Base-by-base conservation (phyloP, 2,797 vertebrate species). In the Hoplostethus mediterraneus region DNA sequence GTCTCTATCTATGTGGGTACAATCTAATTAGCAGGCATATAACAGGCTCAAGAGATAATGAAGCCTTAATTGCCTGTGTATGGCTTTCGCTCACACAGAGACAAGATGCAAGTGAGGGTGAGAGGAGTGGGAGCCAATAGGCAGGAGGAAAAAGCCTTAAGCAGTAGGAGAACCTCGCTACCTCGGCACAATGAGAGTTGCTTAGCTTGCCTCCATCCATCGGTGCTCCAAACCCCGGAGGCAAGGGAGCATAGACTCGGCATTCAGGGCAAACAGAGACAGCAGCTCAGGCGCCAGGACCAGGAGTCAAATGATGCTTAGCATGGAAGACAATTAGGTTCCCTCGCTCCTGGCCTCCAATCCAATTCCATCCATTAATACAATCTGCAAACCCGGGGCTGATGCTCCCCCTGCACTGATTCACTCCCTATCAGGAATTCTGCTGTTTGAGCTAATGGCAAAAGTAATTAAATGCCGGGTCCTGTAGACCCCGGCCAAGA, bases 381-480 rank as follows among this genome's bases (percentile, higher is more conserved):
- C 60, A 69, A 56, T 89, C 47, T 77, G 25, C 73, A 62, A 55
- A 75, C 66, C 64, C 54, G 36, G 62, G 71, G 56, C 31, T 25
- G 53, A 67, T 44, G 45, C 67, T 58, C 63, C 48, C 73, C 63
- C 64, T 56, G 69, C 45, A 6, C 73, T 64, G 78, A 75, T 79
- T 75, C 76, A 77, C 70, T 78, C 62, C 44, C 45, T 62, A 76
- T 78, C 79, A 80, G 77, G 40, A 80, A 3, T 63, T 75, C 85
- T 17, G 70, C 82, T 60, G 75, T 80, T 85, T 80, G 75, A 78
- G 82, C 82, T 88, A 80, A 89, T 80, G 64, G 74, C 6, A 67
- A 84, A 84, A 78, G 83, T 90, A 86, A 93, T 93, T 90, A 89
- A 83, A 86, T 83, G 70, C 74, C 4, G 56, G 59, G 40, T 73